Evolutionary conservation across 2,888 invertebrate species (phyloP).

Genomic region (Thalpophila matura): DNA sequence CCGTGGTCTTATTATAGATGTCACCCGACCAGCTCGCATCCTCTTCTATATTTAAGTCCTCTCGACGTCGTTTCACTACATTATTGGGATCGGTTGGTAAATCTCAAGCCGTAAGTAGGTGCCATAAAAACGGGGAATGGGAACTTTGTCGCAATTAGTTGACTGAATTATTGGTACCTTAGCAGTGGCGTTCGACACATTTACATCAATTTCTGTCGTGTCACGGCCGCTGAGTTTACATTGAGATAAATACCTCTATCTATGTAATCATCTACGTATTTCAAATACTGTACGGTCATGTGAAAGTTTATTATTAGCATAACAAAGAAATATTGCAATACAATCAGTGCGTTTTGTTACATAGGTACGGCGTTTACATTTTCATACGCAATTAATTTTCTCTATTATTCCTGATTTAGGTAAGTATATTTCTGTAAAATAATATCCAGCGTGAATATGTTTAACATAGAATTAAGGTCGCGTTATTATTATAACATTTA

Average conservation of each 20-base stretch:
- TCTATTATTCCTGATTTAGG: slow-evolving; percentile 32
- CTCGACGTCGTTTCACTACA: slow-evolving; percentile 78
- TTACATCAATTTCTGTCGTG: slow-evolving; percentile 49
- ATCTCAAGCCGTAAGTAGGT: slow-evolving; percentile 67
- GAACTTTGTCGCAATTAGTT: slow-evolving; percentile 47
- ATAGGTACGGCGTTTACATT: slow-evolving; percentile 27
- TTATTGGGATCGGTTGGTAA: slow-evolving; percentile 74
- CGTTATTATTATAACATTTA: slow-evolving; percentile 38
- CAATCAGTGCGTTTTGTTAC: slow-evolving; percentile 31
- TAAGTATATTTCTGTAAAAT: slow-evolving; percentile 20
- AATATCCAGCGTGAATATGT: slow-evolving; percentile 23
- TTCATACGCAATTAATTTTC: slow-evolving; percentile 44
- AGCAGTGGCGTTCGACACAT: slow-evolving; percentile 42
- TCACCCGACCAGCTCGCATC: slow-evolving; percentile 90
- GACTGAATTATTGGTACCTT: slow-evolving; percentile 48
- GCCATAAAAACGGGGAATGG: slow-evolving; percentile 54
- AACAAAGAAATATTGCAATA: slow-evolving; percentile 52
- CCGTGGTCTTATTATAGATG: slow-evolving; percentile 90
- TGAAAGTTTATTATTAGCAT: slow-evolving; percentile 59
- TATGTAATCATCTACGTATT: slow-evolving; percentile 44
- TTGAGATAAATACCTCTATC: slow-evolving; percentile 47
- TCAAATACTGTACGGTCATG: slow-evolving; percentile 48
- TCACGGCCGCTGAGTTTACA: slow-evolving; percentile 47
- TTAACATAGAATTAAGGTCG: slow-evolving; percentile 44
- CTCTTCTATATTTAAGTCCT: slow-evolving; percentile 88